These are phyloP conservation scores for Epinephelus lanceolatus DNA, from an alignment of 2,113 vertebrate species.

Conservation along the genomic window DNA sequence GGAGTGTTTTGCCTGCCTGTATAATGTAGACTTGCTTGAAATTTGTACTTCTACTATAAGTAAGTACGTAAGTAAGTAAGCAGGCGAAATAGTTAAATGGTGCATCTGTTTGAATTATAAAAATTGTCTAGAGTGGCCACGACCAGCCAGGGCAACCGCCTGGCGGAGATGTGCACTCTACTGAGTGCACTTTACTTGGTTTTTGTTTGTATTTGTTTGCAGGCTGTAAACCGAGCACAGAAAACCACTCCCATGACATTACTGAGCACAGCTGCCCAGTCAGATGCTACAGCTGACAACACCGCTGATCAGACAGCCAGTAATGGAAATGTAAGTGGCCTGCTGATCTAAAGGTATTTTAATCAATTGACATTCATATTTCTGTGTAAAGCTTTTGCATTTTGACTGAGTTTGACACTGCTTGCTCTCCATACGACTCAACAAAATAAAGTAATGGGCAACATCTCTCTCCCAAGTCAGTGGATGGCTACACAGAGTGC, in stretches of 20 bases:
- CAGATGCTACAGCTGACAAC: constrained; percentile 2
- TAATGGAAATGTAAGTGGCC: constrained; percentile 45
- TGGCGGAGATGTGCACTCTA: no score
- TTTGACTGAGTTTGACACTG: background rate
- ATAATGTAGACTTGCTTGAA: no score
- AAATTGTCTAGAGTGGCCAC: no score
- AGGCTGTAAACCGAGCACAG: constrained; percentile 73
- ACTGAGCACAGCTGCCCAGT: background rate
- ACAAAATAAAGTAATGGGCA: background rate
- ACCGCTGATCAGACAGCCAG: background rate
- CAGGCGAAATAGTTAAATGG: no score
- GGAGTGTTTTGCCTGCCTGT: no score
- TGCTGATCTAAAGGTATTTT: background rate
- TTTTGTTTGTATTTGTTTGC: constrained; percentile 33
- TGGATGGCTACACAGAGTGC: constrained; percentile 34
- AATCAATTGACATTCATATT: background rate
- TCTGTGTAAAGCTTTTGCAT: background rate
- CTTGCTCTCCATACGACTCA: background rate
- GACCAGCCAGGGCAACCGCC: no score
- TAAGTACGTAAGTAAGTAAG: no score
- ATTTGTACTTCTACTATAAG: no score
- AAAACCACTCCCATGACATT: constrained; percentile 29
- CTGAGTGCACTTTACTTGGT: background rate
- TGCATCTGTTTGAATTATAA: no score
- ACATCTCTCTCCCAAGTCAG: constrained; percentile 47